These are phyloP conservation scores for Lepidurus arcticus DNA, from an alignment of 1,140 invertebrate genomes.

Conservation along the genomic window DNA sequence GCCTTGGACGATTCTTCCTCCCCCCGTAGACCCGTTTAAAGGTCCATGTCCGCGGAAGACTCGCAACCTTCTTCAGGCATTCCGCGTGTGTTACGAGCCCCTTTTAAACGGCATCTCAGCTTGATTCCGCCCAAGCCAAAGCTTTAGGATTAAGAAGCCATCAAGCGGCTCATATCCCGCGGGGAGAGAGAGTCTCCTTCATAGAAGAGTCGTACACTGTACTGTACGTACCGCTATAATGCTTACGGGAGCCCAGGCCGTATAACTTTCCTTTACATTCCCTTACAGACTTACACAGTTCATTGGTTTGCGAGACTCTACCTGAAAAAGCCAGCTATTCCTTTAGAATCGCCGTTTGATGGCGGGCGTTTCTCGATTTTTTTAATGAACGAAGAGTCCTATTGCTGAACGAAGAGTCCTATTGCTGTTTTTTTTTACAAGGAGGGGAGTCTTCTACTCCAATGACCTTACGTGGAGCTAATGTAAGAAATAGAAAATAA, in stretches of 20 bases:
- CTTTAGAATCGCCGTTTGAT: neutral
- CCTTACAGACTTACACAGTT: neutral
- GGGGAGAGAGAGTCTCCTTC: neutral
- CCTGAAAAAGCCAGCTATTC: neutral
- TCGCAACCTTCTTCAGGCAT: neutral
- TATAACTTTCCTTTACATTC: neutral
- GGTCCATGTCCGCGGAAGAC: too few relatives aligned
- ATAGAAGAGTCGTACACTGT: neutral
- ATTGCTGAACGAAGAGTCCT: too few relatives aligned
- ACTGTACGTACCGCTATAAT: neutral
- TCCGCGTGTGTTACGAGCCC: neutral
- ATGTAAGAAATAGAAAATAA: neutral
- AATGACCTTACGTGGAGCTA: neutral
- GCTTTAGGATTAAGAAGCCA: conserved; percentile 10
- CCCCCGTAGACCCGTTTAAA: neutral
- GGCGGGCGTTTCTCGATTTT: too few relatives aligned
- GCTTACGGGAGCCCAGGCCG: neutral
- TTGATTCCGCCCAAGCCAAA: neutral
- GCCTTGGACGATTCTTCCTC: neutral
- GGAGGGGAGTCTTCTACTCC: neutral
- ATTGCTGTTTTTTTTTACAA: too few relatives aligned
- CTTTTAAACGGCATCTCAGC: neutral
- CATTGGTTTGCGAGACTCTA: neutral
- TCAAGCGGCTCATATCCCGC: neutral
- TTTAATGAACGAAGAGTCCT: too few relatives aligned